Conservation (phyloP, 2,797 vertebrate genomes). For the Phoeniculus purpureus region DNA sequence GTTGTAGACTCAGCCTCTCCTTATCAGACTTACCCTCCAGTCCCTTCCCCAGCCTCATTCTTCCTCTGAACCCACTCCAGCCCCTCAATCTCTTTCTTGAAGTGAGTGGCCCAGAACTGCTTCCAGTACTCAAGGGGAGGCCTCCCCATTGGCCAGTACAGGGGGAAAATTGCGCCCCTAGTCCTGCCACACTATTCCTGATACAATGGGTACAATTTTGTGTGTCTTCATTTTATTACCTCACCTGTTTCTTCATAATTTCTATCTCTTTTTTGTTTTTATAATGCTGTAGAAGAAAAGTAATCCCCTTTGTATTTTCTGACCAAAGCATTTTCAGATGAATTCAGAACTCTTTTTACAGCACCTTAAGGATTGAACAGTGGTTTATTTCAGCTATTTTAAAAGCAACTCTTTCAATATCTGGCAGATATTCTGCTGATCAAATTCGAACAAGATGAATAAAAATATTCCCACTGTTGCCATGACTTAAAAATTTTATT, state of each 20-base stretch:
- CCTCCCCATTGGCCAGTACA: too few species aligned
- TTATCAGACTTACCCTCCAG: too few species aligned
- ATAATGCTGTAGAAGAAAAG: not conserved
- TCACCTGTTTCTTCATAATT: slow-evolving; percentile 10
- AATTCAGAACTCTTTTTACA: slow-evolving; percentile 42
- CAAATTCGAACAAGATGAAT: slow-evolving; percentile 47
- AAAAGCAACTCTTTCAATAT: slow-evolving; percentile 45
- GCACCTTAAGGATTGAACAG: slow-evolving; percentile 8
- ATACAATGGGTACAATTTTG: not conserved
- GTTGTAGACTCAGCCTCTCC: too few species aligned
- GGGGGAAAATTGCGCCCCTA: too few species aligned
- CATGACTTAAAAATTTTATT: slow-evolving; percentile 37
- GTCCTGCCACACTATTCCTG: too few species aligned
- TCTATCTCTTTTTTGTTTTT: slow-evolving; percentile 3
- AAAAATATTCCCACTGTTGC: slow-evolving; percentile 51
- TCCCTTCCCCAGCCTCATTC: too few species aligned
- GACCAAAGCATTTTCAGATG: slow-evolving; percentile 39
- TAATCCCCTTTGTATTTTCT: not conserved
- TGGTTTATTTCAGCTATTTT: slow-evolving; percentile 44
- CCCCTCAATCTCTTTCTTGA: too few species aligned
- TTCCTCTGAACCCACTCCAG: too few species aligned
- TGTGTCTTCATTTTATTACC: not conserved
- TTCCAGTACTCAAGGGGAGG: too few species aligned
- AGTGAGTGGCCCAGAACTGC: too few species aligned
- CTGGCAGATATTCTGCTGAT: slow-evolving; percentile 49